Percentiles rank a stretch among this genome's conserved stretches.
phyloP scores from a whole-genome alignment of 2,113 vertebrate species.

The Strix aluco region DNA sequence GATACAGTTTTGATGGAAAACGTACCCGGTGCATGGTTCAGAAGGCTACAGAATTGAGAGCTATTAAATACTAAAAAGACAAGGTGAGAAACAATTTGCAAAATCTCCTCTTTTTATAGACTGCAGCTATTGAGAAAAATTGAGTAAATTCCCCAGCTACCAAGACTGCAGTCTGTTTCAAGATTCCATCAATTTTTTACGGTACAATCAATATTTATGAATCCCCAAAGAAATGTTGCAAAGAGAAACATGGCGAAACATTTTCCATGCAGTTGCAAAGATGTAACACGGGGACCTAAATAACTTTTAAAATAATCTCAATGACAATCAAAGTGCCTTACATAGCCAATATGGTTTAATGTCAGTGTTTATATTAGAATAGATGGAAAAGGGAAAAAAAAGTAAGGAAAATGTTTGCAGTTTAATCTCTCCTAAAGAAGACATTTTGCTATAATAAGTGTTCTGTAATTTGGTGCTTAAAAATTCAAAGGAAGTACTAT shows the following conservation, averaged over 20 bases:
- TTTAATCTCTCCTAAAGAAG: constrained; percentile 75
- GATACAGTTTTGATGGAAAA: constrained; percentile 79
- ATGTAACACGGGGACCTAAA: constrained; percentile 81
- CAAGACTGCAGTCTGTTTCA: constrained; percentile 83
- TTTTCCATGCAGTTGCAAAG: constrained; percentile 79
- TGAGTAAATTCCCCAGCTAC: constrained; percentile 88
- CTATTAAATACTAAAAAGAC: constrained; percentile 87
- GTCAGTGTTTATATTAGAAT: constrained; percentile 74
- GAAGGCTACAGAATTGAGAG: constrained; percentile 80
- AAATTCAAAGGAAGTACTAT: constrained; percentile 75
- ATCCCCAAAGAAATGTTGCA: constrained; percentile 93
- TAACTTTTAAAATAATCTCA: constrained; percentile 88
- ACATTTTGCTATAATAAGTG: constrained; percentile 68
- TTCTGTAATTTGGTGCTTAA: constrained; percentile 73
- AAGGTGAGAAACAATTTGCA: constrained; percentile 89
- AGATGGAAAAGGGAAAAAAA: constrained; percentile 14
- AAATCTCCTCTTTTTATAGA: constrained; percentile 90
- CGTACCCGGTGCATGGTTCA: constrained; percentile 65
- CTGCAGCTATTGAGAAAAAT: constrained; percentile 90
- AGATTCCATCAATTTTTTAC: constrained; percentile 95
- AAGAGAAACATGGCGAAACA: constrained; percentile 86
- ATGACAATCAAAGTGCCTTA: constrained; percentile 82
- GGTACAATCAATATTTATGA: constrained; percentile 99
- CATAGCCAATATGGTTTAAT: constrained; percentile 82
- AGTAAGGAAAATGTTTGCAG: constrained; percentile 23